A percentile compares a stretch with the other conserved stretches of the same genome.
Conservation (phyloP, 2,797 vertebrate species). For the Crenichthys baileyi region DNA sequence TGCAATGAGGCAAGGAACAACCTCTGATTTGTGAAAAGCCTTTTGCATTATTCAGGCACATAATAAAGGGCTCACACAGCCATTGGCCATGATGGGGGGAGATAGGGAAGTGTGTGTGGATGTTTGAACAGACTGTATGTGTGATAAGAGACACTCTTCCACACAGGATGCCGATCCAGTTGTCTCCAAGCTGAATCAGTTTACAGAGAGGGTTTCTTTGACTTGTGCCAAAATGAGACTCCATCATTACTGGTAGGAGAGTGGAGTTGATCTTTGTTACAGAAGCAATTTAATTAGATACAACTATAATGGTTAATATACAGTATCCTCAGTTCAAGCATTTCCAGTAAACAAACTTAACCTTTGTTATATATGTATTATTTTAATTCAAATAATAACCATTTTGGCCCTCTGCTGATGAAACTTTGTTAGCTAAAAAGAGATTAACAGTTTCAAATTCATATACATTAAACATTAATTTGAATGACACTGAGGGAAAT, state of each 20-base stretch:
- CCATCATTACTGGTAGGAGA: background rate
- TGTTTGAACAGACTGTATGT: background rate
- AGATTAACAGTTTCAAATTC: background rate
- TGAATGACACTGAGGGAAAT: background rate
- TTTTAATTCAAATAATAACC: background rate
- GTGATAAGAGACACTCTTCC: background rate
- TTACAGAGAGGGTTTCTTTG: slow-evolving; percentile 11
- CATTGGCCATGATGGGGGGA: slow-evolving; percentile 41
- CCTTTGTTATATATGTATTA: background rate
- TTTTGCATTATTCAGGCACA: slow-evolving; percentile 69
- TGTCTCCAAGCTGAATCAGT: slow-evolving; percentile 17
- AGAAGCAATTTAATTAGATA: slow-evolving; percentile 33
- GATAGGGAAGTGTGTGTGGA: slow-evolving; percentile 11
- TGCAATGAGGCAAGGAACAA: slow-evolving; percentile 33
- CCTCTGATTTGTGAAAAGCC: slow-evolving; percentile 24
- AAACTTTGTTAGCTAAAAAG: too few relatives aligned
- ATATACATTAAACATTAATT: background rate
- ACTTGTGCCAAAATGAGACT: background rate
- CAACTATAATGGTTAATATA: background rate
- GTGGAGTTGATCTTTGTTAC: background rate
- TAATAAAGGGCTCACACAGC: slow-evolving; percentile 62
- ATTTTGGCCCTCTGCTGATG: background rate
- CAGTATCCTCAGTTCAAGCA: background rate
- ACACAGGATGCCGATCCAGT: background rate
- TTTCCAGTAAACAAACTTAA: background rate